These are phyloP conservation scores for Ptychobarbus kaznakovi DNA, from an alignment of 2,797 vertebrate genomes.

Conservation along the genomic window DNA sequence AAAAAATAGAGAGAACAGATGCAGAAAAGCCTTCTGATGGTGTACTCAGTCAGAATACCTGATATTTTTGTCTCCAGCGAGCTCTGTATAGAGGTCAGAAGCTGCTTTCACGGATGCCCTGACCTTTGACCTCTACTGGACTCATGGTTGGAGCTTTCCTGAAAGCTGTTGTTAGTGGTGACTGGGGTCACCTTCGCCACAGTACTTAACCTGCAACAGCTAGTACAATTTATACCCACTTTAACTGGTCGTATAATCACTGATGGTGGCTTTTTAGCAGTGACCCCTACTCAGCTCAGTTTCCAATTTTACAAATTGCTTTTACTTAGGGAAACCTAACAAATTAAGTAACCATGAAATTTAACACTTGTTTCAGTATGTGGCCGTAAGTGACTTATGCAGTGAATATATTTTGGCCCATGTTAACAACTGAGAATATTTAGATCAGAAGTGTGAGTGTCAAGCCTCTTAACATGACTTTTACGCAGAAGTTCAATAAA, in stretches of 20 bases:
- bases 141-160: conserved; percentile 51
- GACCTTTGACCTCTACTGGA: conserved; percentile 52
- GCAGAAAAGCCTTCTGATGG: conserved; percentile 36
- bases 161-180: conserved; percentile 50
- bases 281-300: conserved; percentile 37
- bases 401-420: neutral
- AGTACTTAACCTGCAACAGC: conserved; percentile 49
- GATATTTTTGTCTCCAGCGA: conserved; percentile 55
- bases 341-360: neutral
- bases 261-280: conserved; percentile 24
- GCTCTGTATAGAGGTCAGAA: conserved; percentile 54
- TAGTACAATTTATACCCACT: conserved; percentile 47
- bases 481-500: neutral
- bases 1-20: conserved; percentile 45
- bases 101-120: conserved; percentile 63
- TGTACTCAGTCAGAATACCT: conserved; percentile 53
- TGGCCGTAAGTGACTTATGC: neutral
- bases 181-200: conserved; percentile 40
- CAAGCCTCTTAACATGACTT: neutral
- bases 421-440: neutral
- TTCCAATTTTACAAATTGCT: conserved; percentile 40
- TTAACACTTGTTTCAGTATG: neutral
- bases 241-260: conserved; percentile 34
- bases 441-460: neutral
- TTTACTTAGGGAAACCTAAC: conserved; percentile 23